Percentiles rank a stretch among this genome's conserved stretches.
Conservation (phyloP, 2,797 vertebrate species). For the Ptychobarbus kaznakovi region DNA sequence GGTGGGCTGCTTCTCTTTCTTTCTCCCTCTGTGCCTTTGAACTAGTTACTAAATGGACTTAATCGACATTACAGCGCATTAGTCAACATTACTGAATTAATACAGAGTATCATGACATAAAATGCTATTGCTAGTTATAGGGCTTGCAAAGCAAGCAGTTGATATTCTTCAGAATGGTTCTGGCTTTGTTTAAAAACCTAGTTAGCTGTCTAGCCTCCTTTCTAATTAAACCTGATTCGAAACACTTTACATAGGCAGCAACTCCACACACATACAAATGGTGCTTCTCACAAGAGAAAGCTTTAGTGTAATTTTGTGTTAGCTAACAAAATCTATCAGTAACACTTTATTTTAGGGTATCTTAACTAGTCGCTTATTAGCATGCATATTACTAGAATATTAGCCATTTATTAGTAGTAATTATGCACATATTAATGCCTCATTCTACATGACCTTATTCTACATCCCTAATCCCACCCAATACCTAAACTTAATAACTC, state of each 20-base stretch:
- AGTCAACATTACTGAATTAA: background rate
- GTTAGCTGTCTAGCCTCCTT: too few species aligned
- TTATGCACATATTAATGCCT: too few species aligned
- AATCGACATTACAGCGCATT: background rate
- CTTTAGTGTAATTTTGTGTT: background rate
- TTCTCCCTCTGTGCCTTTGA: background rate
- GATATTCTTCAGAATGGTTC: background rate
- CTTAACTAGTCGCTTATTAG: too few species aligned
- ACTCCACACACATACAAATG: background rate
- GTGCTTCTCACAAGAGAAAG: background rate
- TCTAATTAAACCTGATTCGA: background rate
- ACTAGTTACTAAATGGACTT: conserved; percentile 1
- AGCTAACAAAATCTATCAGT: background rate
- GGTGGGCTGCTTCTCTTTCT: conserved; percentile 72
- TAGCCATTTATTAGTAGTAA: too few species aligned
- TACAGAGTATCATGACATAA: background rate
- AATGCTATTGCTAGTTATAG: background rate
- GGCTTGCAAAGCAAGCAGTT: background rate
- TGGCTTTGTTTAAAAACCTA: background rate
- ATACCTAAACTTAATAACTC: too few species aligned
- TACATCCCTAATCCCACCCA: too few species aligned
- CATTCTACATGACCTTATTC: too few species aligned
- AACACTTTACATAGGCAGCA: background rate
- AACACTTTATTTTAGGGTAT: too few species aligned
- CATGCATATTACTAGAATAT: too few species aligned